phyloP scores from a whole-genome alignment of 1,140 invertebrate species.

The Telenomus remus region DNA sequence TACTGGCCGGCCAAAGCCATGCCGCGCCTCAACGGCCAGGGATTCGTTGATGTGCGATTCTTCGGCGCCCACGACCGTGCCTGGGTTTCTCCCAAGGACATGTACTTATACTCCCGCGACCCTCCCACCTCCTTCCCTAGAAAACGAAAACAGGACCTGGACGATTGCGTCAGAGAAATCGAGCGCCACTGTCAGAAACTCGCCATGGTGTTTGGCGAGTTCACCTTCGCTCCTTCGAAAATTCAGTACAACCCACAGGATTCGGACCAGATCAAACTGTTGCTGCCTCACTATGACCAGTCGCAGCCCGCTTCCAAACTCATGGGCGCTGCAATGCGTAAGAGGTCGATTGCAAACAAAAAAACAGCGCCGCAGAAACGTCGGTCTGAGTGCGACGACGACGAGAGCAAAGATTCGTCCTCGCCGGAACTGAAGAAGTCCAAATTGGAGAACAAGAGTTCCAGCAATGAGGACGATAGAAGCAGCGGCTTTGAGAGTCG shows the following conservation, averaged over 20 bases:
- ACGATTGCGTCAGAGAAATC: conserved; percentile 78
- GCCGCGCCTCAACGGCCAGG: conserved; percentile 81
- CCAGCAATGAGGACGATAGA: conserved; percentile 7
- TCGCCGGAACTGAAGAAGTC: conserved; percentile 8
- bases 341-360: conserved; percentile 39
- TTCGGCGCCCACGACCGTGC: conserved; percentile 96
- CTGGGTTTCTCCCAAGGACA: conserved; percentile 90
- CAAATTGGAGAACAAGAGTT: not conserved
- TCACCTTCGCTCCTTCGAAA: conserved; percentile 85
- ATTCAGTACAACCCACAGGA: conserved; percentile 83
- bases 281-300: conserved; percentile 80
- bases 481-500: not conserved
- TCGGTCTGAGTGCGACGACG: not conserved
- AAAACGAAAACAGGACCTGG: conserved; percentile 80
- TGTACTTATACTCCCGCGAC: conserved; percentile 86
- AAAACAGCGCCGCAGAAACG: conserved; percentile 31
- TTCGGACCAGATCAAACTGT: conserved; percentile 80
- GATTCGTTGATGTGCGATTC: conserved; percentile 91
- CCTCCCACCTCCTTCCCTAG: conserved; percentile 78
- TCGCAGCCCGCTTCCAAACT: conserved; percentile 47
- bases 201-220: conserved; percentile 80
- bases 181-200: conserved; percentile 69
- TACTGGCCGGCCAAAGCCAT: conserved; percentile 96
- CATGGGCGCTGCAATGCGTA: conserved; percentile 31
- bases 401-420: no score